Evolutionary conservation across 2,797 vertebrate genomes (phyloP), one percentile per base, ranked within the genome.

Genomic region (Otus scops): DNA sequence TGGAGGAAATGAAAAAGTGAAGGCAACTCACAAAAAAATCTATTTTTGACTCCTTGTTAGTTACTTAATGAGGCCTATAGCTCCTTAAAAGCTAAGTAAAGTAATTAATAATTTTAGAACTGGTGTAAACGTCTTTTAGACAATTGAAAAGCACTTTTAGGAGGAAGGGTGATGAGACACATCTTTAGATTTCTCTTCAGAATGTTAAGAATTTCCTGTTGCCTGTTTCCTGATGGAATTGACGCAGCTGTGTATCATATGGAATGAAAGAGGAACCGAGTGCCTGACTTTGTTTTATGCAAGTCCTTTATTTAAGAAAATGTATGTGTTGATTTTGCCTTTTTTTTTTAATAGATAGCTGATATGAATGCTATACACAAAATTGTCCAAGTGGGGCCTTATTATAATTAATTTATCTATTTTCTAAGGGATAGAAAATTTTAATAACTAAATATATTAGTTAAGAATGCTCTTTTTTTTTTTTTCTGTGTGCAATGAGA

Each of bases 171-270:
- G 93, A 95, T 94, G 93, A 95, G 89, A 92, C 73, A 89, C 88
- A 85, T 95, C 89, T 97, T 97, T 96, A 84, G 93, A 89, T 97
- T 97, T 97, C 85, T 97, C 95, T 96, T 96, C 93, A 96, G 96
- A 97, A 97, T 95, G 94, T 97, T 85, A 96, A 96, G 92, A 94
- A 94, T 97, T 97, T 97, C 95, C 93, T 95, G 92, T 96, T 97
- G 94, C 87, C 92, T 92, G 47, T 89, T 93, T 97, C 87, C 96
- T 94, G 69, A 70, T 84, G 82, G 43, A 92, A 85, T 76, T 94
- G 92, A 83, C 24, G 45, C 96, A 95, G 75, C 87, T 92, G 74
- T 71, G 81, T 71, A 94, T 93, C 86, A 96, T 90, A 94, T 93
- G 92, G 92, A 97, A 94, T 92, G 95, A 94, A 96, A 83, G 86